Conservation (phyloP, 1,140 invertebrate species). For the Pollicipes pollicipes region DNA sequence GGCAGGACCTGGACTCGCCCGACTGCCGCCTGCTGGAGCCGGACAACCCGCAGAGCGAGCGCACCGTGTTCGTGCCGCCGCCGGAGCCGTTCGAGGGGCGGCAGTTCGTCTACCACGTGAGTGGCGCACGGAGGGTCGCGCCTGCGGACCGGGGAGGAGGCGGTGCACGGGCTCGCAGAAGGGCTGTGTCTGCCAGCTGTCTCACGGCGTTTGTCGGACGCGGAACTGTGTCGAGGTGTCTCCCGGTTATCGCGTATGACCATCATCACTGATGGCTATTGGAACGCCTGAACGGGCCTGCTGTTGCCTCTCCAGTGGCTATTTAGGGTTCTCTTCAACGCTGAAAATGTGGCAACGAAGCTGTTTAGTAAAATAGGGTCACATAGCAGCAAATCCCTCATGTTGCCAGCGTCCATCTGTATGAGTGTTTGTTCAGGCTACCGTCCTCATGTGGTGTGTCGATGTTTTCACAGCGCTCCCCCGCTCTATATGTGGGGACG, state of each 20-base stretch:
- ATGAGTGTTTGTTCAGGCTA: no score
- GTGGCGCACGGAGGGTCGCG: background rate
- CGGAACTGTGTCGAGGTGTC: background rate
- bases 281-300: background rate
- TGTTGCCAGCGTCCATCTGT: no score
- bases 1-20: background rate
- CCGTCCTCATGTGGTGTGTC: no score
- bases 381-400: no score
- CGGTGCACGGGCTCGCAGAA: no score
- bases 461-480: no score
- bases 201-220: background rate
- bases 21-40: slow-evolving; percentile 17
- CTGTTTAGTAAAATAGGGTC: no score
- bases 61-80: slow-evolving; percentile 89
- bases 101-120: background rate
- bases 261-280: background rate
- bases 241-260: background rate
- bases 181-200: no score
- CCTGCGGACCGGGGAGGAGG: background rate
- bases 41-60: slow-evolving; percentile 54
- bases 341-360: no score
- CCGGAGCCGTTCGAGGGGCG: slow-evolving; percentile 45
- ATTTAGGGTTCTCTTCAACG: no score
- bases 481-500: no score
- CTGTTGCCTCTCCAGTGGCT: no score